These are phyloP conservation scores for Chamaetylas fuelleborni DNA, from an alignment of 2,113 vertebrate genomes.

Conservation along the genomic window DNA sequence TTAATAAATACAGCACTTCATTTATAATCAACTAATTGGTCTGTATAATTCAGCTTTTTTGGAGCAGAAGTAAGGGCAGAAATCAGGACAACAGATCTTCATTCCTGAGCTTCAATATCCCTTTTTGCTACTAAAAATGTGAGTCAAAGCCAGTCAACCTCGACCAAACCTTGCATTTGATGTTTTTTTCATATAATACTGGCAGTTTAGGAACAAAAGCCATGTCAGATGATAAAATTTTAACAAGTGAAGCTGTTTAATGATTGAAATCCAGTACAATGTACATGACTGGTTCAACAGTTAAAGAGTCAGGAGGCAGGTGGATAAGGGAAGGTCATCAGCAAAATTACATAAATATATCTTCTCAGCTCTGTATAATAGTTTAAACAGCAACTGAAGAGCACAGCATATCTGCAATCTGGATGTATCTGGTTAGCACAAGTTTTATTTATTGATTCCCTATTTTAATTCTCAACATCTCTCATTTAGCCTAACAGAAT, in stretches of 20 bases:
- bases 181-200: neutral
- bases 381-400: neutral
- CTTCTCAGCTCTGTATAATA: neutral
- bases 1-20: neutral
- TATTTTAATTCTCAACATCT: neutral
- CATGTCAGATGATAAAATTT: neutral
- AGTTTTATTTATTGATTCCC: neutral
- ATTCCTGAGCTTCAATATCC: neutral
- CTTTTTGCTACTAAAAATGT: neutral
- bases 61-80: neutral
- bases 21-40: neutral
- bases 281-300: fast-evolving
- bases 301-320: neutral
- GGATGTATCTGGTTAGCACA: neutral
- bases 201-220: neutral
- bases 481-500: neutral
- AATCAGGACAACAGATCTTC: neutral
- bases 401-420: neutral
- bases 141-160: neutral
- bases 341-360: neutral
- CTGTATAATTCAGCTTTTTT: neutral
- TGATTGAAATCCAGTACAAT: neutral
- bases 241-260: neutral
- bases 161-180: neutral
- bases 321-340: neutral